Conservation (phyloP, 1,140 invertebrate species). For the Archivesica marissinica region DNA sequence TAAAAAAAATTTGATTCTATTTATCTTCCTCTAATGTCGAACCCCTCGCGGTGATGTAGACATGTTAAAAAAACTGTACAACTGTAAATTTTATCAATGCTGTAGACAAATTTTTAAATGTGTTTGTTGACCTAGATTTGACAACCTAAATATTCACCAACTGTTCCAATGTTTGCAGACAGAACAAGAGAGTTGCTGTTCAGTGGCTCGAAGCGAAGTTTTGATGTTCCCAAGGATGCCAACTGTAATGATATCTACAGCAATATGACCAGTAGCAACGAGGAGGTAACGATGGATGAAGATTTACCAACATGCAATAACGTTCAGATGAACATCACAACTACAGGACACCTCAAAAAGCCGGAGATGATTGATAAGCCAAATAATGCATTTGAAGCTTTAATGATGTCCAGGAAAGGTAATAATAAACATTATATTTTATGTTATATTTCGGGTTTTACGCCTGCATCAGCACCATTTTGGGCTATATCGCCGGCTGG, state of each 20-base stretch:
- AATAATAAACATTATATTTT: too few species aligned
- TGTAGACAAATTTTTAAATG: neutral
- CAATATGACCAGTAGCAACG: neutral
- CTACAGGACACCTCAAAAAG: conserved; percentile 22
- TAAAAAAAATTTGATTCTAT: too few species aligned
- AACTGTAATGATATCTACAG: conserved; percentile 65
- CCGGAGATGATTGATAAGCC: neutral
- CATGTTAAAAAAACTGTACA: too few species aligned
- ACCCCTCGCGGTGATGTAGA: too few species aligned
- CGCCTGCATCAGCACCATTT: too few species aligned
- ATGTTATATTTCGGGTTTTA: too few species aligned
- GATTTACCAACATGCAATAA: neutral
- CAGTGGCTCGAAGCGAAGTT: conserved; percentile 64
- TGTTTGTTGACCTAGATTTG: neutral
- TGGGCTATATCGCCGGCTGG: too few species aligned
- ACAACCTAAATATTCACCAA: neutral
- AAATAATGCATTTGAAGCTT: conserved; percentile 50
- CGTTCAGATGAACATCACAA: conserved; percentile 26
- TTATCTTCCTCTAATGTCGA: too few species aligned
- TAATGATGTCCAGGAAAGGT: conserved; percentile 53
- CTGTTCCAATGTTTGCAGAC: conserved; percentile 47
- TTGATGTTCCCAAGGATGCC: conserved; percentile 61
- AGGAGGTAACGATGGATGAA: conserved; percentile 36
- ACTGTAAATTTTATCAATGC: neutral
- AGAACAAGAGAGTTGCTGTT: conserved; percentile 68